Conservation (phyloP, 2,797 vertebrate genomes). For the Lepilemur septentrionalis region DNA sequence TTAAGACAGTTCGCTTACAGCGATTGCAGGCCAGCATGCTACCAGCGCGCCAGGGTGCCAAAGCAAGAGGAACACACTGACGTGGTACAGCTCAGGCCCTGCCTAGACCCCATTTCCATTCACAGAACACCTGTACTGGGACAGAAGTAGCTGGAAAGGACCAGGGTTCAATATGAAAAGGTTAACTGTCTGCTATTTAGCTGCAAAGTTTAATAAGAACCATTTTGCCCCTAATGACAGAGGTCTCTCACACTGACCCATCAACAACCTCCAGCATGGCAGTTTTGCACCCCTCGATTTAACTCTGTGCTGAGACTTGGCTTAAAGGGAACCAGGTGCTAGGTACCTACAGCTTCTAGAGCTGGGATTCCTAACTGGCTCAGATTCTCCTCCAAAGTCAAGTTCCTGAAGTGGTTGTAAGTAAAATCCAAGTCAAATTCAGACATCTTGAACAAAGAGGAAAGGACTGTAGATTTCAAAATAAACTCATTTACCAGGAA, state of each 20-base stretch:
- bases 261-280: background rate
- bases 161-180: rapidly evolving
- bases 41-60: background rate
- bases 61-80: background rate
- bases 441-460: background rate
- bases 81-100: rapidly evolving
- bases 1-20: background rate
- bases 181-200: background rate
- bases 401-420: background rate
- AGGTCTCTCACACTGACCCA: rapidly evolving
- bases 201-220: background rate
- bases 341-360: too few relatives aligned
- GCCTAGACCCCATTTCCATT: rapidly evolving
- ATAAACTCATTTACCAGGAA: background rate
- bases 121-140: background rate
- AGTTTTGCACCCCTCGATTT: background rate
- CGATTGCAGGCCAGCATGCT: background rate
- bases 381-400: background rate
- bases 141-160: background rate
- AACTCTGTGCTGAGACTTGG: background rate
- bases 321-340: background rate
- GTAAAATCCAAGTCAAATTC: slow-evolving; percentile 26
- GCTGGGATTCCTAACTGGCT: background rate
- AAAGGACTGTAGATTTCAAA: background rate
- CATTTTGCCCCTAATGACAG: background rate